Percentiles rank a stretch among this genome's conserved stretches.
Evolutionary conservation across 1,140 invertebrate genomes (phyloP).

Genomic region (Episyrphus balteatus): DNA sequence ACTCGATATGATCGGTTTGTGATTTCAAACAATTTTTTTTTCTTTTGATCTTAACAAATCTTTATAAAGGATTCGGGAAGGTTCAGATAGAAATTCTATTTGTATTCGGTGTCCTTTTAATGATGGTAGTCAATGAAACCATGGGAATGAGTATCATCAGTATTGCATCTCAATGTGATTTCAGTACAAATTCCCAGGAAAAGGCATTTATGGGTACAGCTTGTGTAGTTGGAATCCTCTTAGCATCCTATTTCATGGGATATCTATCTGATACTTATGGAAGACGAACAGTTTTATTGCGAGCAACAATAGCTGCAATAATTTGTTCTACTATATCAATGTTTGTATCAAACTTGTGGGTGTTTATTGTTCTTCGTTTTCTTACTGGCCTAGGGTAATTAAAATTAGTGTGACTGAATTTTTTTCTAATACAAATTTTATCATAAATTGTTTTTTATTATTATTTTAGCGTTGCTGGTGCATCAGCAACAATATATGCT

Average conservation of each 20-base stretch:
- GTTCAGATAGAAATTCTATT: conserved; percentile 24
- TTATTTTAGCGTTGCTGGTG: conserved; percentile 39
- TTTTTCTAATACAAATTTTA: background rate
- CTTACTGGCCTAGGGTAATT: conserved; percentile 46
- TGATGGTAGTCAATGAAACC: conserved; percentile 33
- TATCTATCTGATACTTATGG: conserved; percentile 42
- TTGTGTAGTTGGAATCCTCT: conserved; percentile 36
- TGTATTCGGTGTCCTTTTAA: conserved; percentile 23
- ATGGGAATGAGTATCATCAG: conserved; percentile 26
- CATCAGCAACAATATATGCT: conserved; percentile 42
- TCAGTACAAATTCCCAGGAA: conserved; percentile 28
- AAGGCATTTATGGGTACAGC: conserved; percentile 31
- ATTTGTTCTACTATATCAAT: conserved; percentile 36
- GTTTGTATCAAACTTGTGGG: conserved; percentile 41
- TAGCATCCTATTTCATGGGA: conserved; percentile 41
- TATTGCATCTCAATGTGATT: conserved; percentile 36
- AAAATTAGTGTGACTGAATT: background rate
- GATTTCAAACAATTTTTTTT: background rate
- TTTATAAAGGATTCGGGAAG: conserved; percentile 18
- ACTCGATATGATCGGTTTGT: conserved; percentile 20
- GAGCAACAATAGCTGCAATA: conserved; percentile 24
- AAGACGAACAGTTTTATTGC: conserved; percentile 37
- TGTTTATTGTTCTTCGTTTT: conserved; percentile 43
- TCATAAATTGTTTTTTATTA: background rate
- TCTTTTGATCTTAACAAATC: background rate